phyloP scores from a whole-genome alignment of 2,113 vertebrate genomes.

The Zingel zingel region DNA sequence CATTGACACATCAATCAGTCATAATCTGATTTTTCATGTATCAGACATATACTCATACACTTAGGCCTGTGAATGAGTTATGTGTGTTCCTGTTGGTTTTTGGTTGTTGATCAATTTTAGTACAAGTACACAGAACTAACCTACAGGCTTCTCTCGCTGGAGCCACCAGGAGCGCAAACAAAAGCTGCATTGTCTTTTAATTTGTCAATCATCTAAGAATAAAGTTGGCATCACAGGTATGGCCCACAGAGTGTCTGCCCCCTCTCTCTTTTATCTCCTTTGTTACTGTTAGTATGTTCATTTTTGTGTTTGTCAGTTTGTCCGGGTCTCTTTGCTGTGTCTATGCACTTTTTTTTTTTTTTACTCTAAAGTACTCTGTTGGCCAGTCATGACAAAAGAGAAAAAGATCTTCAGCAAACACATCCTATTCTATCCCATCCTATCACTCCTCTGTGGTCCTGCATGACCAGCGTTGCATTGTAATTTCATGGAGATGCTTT shows the following conservation, averaged over 20 bases:
- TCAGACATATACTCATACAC: background rate
- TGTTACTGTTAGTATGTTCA: conserved; percentile 12
- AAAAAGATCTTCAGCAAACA: background rate
- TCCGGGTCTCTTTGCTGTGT: conserved; percentile 5
- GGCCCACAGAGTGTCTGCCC: conserved; percentile 20
- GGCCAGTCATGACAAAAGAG: conserved; percentile 36
- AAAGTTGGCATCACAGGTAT: conserved; percentile 72
- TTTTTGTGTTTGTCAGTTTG: conserved; percentile 21
- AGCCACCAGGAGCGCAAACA: conserved; percentile 13
- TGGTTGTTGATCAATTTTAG: background rate
- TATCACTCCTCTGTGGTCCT: conserved; percentile 27
- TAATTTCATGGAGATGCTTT: conserved; percentile 50
- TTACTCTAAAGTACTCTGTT: conserved; percentile 35
- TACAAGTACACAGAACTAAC: conserved; percentile 62
- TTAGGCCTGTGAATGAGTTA: conserved; percentile 10
- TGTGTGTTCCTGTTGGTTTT: background rate
- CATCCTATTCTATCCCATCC: no score
- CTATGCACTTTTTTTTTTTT: background rate
- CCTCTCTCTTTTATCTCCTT: conserved; percentile 8
- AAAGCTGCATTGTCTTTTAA: conserved; percentile 49
- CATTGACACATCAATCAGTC: no score
- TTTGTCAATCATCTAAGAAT: conserved; percentile 75
- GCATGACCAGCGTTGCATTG: conserved; percentile 48
- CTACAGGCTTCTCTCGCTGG: conserved; percentile 6
- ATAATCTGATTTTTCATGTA: no score